Evolutionary conservation across 2,797 vertebrate genomes (phyloP).

Genomic region (Semaprochilodus insignis): DNA sequence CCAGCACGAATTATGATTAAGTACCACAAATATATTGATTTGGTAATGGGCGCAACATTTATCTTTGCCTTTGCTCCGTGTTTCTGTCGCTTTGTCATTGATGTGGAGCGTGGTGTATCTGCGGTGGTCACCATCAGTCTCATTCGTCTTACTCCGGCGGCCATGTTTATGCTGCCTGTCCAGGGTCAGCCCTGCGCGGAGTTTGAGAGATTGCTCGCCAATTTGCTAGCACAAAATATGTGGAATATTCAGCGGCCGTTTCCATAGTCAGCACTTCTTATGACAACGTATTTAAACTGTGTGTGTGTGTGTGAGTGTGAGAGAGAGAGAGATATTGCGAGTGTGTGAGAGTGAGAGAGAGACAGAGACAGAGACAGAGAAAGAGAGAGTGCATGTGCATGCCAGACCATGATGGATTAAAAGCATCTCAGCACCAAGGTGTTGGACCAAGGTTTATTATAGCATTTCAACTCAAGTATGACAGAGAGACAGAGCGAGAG

Average conservation of each 20-base stretch:
- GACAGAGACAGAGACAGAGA: slow-evolving; percentile 41
- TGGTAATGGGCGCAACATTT: slow-evolving; percentile 1
- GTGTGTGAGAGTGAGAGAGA: background rate
- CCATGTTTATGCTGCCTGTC: slow-evolving; percentile 40
- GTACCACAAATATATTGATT: slow-evolving; percentile 10
- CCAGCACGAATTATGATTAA: slow-evolving; percentile 11
- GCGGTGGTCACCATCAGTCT: slow-evolving; percentile 36
- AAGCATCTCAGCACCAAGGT: slow-evolving; percentile 33
- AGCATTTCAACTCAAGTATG: slow-evolving; percentile 32
- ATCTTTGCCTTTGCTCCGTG: slow-evolving; percentile 3
- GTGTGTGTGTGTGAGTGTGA: slow-evolving; percentile 11
- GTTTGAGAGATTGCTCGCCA: slow-evolving; percentile 78
- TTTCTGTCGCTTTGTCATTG: slow-evolving; percentile 25
- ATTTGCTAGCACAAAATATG: slow-evolving; percentile 64
- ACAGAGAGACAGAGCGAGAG: slow-evolving; percentile 38
- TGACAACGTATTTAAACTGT: slow-evolving; percentile 66
- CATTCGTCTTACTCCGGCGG: slow-evolving; percentile 42
- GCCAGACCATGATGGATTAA: slow-evolving; percentile 60
- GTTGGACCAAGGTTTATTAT: slow-evolving; percentile 39
- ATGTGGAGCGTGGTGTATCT: slow-evolving; percentile 8
- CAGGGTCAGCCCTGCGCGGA: slow-evolving; percentile 32
- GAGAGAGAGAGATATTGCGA: background rate
- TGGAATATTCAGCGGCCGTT: slow-evolving; percentile 75
- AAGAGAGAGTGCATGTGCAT: slow-evolving; percentile 38
- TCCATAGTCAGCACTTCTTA: slow-evolving; percentile 76